Percentiles rank a stretch among this genome's conserved stretches.
Conservation (phyloP, 2,888 invertebrate genomes). For the Scrobipalpa costella region DNA sequence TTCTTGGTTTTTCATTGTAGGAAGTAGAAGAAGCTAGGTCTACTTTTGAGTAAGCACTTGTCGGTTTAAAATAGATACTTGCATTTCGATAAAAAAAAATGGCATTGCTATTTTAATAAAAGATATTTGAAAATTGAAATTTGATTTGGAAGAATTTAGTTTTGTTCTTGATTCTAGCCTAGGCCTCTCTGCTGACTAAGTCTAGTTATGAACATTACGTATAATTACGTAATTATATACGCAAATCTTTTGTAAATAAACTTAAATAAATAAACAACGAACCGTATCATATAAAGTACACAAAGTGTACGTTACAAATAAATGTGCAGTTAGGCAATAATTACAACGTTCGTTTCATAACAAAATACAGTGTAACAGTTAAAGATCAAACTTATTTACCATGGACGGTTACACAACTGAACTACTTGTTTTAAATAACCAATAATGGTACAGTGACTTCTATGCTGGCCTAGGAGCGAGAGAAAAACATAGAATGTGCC, state of each 20-base stretch:
- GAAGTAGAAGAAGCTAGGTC: too few relatives aligned
- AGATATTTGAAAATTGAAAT: neutral
- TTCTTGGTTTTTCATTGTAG: neutral
- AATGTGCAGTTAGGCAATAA: slow-evolving; percentile 10
- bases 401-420: slow-evolving; percentile 1
- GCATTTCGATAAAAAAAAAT: too few relatives aligned
- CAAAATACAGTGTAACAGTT: slow-evolving; percentile 5
- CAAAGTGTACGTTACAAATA: slow-evolving; percentile 7
- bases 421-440: neutral
- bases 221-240: too few relatives aligned
- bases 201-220: too few relatives aligned
- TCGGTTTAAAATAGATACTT: neutral
- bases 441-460: too few relatives aligned
- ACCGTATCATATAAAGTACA: neutral
- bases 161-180: too few relatives aligned
- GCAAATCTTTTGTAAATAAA: too few relatives aligned
- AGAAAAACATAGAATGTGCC: too few relatives aligned
- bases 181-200: too few relatives aligned
- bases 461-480: too few relatives aligned
- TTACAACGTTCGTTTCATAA: slow-evolving; percentile 10
- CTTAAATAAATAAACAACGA: neutral
- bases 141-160: too few relatives aligned
- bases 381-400: slow-evolving; percentile 13
- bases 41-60: neutral
- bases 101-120: too few relatives aligned